Evolutionary conservation across 1,140 invertebrate species (phyloP).

Genomic region (Lordiphosa mommai): DNA sequence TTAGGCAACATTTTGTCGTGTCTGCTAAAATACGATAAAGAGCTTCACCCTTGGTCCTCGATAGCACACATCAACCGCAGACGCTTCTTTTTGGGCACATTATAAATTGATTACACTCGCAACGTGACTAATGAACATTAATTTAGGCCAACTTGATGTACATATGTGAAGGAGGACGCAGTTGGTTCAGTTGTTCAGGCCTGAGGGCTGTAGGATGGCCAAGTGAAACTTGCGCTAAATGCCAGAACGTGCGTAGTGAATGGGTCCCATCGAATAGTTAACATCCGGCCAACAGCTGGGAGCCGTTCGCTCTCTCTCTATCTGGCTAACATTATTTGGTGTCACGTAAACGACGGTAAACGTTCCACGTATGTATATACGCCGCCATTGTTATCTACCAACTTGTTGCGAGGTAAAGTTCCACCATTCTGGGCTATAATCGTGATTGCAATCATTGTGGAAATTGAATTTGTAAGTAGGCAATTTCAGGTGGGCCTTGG

Average conservation of each 20-base stretch:
- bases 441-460: conserved; percentile 70
- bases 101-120: conserved; percentile 70
- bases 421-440: conserved; percentile 16
- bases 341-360: conserved; percentile 64
- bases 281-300: neutral
- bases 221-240: conserved; percentile 50
- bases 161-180: conserved; percentile 29
- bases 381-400: conserved; percentile 22
- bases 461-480: conserved; percentile 73
- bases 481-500: conserved; percentile 46
- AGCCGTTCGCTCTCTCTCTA: neutral
- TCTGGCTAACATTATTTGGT: conserved; percentile 29
- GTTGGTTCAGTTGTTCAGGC: conserved; percentile 19
- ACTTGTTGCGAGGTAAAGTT: too few species aligned
- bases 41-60: too few species aligned
- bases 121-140: conserved; percentile 72
- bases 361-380: conserved; percentile 49
- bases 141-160: conserved; percentile 61
- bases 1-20: too few species aligned
- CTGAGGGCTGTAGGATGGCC: too few species aligned
- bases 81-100: conserved; percentile 43
- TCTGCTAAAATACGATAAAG: too few species aligned
- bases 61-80: conserved; percentile 60
- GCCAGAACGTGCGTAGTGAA: conserved; percentile 37
- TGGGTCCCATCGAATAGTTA: neutral